A percentile compares a stretch with the other conserved stretches of the same genome.
These are phyloP conservation scores for Drosophila parvula DNA, from an alignment of 1,140 invertebrate species.

Conservation along the genomic window DNA sequence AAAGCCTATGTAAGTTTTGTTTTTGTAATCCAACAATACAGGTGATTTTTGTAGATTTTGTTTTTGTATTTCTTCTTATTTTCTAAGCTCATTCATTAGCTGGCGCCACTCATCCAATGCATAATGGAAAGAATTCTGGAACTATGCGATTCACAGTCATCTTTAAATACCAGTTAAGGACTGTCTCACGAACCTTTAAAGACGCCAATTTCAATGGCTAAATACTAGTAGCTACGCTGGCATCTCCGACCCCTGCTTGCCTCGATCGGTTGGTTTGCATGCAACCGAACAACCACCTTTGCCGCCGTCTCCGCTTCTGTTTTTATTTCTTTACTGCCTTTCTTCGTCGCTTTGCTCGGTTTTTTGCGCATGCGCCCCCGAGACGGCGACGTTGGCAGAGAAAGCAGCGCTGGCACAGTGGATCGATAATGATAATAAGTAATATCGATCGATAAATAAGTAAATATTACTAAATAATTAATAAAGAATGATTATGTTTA, in stretches of 20 bases:
- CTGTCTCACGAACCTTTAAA: background rate
- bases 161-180: background rate
- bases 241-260: conserved; percentile 7
- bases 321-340: conserved; percentile 30
- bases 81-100: too few species aligned
- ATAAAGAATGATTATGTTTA: background rate
- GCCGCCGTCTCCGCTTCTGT: conserved; percentile 23
- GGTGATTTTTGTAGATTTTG: too few species aligned
- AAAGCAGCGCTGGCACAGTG: conserved; percentile 24
- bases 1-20: too few species aligned
- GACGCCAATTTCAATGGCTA: background rate
- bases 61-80: too few species aligned
- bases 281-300: conserved; percentile 16
- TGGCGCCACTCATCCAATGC: too few species aligned
- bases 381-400: conserved; percentile 10
- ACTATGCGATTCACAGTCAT: too few species aligned
- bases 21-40: too few species aligned
- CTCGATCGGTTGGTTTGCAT: conserved; percentile 32
- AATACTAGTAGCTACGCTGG: background rate
- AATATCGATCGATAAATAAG: too few species aligned
- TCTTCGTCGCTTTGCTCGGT: conserved; percentile 25
- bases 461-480: background rate
- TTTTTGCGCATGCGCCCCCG: conserved; percentile 43
- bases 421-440: background rate
- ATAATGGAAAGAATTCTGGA: too few species aligned